Evolutionary conservation across 2,888 invertebrate genomes (phyloP), one percentile per base, ranked within the genome.

Genomic region (Apamea anceps): DNA sequence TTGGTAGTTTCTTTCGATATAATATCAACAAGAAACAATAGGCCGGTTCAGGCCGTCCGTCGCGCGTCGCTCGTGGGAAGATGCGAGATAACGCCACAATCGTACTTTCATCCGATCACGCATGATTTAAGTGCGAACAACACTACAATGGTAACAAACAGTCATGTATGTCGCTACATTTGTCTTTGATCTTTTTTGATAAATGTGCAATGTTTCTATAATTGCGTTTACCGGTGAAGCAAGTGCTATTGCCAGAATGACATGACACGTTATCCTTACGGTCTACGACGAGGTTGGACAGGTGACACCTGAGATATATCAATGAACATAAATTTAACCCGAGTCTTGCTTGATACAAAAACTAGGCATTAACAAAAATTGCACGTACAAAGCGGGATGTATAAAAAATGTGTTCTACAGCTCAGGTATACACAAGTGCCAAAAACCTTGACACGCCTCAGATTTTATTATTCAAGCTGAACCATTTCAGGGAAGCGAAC

Each of bases 91-190:
- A 91, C 90, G 84, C 89, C 89, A 92, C 93, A 94, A 94, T 94
- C 93, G 94, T 93, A 95, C 95, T 96, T 96, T 96, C 96, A 95
- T 95, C 95, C 91, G 92, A 96, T 94, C 94, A 95, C 94, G 95
- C 94, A 94, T 96, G 95, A 96, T 96, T 95, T 95, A 96, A 95
- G 94, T 95, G 96, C 91, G 95, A 95, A 95, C 92, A 89, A 81
- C 82, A 91, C 91, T 93, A 95, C 95, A 96, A 95, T 94, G 91
- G 91, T 89, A 91, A 89, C 88, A 81, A 85, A 86, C 81, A 81
- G 85, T 78, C 84, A 85, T 82, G 78, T 85, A 79, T 80, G 86
- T 82, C 85, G 81, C 79, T 81, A 76, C 62, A 86, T 85, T 77
- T 85, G 68, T 57, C n/a, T 72, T 76, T 74, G 77, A 85, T 75